These are phyloP conservation scores for Platygyra sinensis DNA, from an alignment of 64 coral and sea anemone genomes.

Conservation along the genomic window DNA sequence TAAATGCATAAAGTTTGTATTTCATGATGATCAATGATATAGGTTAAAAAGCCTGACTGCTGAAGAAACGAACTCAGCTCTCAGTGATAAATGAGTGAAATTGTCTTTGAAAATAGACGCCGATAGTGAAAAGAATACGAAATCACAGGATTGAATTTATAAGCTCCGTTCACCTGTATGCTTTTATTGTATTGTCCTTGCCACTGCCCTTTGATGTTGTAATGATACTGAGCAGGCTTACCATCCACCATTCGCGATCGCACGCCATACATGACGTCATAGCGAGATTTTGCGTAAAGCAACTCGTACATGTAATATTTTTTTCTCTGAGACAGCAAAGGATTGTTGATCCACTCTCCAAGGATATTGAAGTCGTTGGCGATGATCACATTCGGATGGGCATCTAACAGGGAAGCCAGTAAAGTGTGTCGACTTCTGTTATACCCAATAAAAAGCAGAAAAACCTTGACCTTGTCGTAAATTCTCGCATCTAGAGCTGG, in stretches of 20 bases:
- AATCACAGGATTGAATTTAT: not conserved
- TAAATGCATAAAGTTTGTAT: too few relatives aligned
- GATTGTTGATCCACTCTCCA: not conserved
- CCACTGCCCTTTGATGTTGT: constrained; percentile 9
- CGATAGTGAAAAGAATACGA: too few relatives aligned
- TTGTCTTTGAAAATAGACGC: too few relatives aligned
- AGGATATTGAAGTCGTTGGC: constrained; percentile 42
- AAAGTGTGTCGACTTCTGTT: constrained; percentile 18
- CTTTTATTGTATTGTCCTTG: constrained; percentile 5
- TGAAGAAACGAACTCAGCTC: too few relatives aligned
- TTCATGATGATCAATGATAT: too few relatives aligned
- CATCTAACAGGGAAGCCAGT: constrained; percentile 8
- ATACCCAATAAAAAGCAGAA: constrained; percentile 33
- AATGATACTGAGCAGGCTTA: not conserved
- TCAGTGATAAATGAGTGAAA: too few relatives aligned
- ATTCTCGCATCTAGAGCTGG: constrained; percentile 1
- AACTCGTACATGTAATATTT: constrained; percentile 23
- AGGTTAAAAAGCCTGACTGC: too few relatives aligned
- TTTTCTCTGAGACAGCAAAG: not conserved
- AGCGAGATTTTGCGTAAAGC: constrained; percentile 12
- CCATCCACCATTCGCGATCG: not conserved
- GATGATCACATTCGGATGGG: constrained; percentile 9
- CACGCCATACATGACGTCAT: constrained; percentile 17
- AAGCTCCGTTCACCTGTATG: not conserved
- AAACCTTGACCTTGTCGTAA: constrained; percentile 21